Evolutionary conservation across 2,113 vertebrate species (phyloP).

Genomic region (Thymallus thymallus): DNA sequence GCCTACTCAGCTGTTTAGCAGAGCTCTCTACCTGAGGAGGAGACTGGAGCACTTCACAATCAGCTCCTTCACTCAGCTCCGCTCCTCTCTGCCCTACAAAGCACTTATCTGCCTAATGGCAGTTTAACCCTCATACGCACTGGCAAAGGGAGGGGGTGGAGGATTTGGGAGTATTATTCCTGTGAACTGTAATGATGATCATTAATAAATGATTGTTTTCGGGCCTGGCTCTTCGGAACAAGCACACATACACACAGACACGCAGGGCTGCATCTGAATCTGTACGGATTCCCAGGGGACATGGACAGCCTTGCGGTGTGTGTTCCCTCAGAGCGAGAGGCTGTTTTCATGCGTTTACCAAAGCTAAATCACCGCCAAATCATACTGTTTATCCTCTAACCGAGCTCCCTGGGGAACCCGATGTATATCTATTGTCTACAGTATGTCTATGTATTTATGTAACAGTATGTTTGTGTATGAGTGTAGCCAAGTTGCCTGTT

Average conservation of each 20-base stretch:
- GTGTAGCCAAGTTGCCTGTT: not conserved
- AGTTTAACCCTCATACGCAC: slow-evolving; percentile 3
- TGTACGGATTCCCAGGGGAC: too few species aligned
- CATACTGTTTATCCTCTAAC: slow-evolving; percentile 40
- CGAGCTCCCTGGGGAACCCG: slow-evolving; percentile 25
- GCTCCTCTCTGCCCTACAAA: not conserved
- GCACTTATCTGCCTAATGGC: slow-evolving; percentile 17
- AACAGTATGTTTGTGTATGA: not conserved
- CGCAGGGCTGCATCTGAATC: too few species aligned
- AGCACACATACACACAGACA: slow-evolving; percentile 24
- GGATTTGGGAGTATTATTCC: slow-evolving; percentile 10
- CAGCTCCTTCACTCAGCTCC: not conserved
- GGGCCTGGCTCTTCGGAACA: slow-evolving; percentile 18
- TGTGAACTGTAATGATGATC: slow-evolving; percentile 10
- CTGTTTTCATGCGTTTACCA: slow-evolving; percentile 53
- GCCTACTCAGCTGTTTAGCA: slow-evolving; percentile 24
- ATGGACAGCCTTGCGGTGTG: not conserved
- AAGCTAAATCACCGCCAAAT: slow-evolving; percentile 46
- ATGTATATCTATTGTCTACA: slow-evolving; percentile 8
- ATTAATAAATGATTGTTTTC: slow-evolving; percentile 60
- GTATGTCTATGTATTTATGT: not conserved
- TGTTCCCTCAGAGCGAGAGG: slow-evolving; percentile 36
- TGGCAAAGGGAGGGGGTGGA: not conserved
- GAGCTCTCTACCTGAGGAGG: not conserved
- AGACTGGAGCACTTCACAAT: not conserved